Conservation (phyloP, 2,113 vertebrate genomes). For the Astur gentilis region DNA sequence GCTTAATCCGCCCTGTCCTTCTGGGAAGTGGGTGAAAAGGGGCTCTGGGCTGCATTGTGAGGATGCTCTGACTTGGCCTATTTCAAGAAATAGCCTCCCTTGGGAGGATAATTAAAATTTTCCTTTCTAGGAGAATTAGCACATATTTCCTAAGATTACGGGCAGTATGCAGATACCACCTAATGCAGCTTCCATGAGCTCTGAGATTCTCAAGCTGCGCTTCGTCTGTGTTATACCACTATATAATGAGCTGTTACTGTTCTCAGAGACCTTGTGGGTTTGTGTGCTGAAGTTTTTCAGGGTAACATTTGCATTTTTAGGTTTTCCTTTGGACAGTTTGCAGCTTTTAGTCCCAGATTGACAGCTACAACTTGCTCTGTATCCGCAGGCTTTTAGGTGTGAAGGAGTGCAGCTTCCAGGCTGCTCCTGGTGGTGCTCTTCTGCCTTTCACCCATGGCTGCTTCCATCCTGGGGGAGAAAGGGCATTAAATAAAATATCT, state of each 20-base stretch:
- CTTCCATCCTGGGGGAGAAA: not conserved
- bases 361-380: not conserved
- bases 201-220: not conserved
- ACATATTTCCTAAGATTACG: not conserved
- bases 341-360: not conserved
- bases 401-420: not conserved
- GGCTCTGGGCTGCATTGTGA: rapidly evolving
- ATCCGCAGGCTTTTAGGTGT: not conserved
- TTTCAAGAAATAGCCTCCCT: not conserved
- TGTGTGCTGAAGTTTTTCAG: not conserved
- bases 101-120: not conserved
- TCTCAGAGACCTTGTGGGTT: not conserved
- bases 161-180: too few species aligned
- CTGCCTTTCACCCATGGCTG: not conserved
- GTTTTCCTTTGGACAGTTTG: not conserved
- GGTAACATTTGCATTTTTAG: not conserved
- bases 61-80: not conserved
- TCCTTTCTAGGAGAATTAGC: not conserved
- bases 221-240: not conserved
- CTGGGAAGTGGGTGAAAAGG: not conserved
- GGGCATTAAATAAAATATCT: not conserved
- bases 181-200: not conserved
- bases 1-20: not conserved
- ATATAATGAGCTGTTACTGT: not conserved
- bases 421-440: not conserved